These are phyloP conservation scores for Penaeus vannamei DNA, from an alignment of 1,140 invertebrate species.

Conservation along the genomic window DNA sequence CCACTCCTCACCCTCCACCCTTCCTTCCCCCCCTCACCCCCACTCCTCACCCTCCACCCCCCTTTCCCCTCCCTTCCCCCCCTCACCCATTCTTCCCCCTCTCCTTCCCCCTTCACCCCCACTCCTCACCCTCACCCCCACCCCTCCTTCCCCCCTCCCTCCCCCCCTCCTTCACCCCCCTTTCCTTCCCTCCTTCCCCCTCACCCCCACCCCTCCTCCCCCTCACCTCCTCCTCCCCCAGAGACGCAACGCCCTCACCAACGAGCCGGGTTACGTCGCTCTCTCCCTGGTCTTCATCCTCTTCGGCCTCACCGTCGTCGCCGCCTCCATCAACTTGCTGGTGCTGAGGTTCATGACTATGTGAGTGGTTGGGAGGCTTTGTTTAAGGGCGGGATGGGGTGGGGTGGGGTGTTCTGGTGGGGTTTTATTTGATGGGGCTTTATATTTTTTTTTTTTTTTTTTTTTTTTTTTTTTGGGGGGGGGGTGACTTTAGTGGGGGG, in stretches of 20 bases:
- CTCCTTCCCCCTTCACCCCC: no score
- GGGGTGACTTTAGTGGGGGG: no score
- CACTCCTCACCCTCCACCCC: no score
- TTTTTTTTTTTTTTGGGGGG: no score
- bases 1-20: no score
- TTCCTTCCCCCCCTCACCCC: no score
- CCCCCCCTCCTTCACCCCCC: no score
- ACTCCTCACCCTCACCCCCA: neutral
- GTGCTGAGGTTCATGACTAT: constrained; percentile 99
- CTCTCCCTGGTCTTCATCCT: constrained; percentile 97
- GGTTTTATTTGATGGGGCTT: no score
- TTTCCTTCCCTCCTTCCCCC: neutral
- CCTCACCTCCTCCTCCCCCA: constrained; percentile 72
- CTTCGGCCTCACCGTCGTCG: constrained; percentile 97
- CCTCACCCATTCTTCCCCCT: no score
- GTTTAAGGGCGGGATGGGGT: neutral
- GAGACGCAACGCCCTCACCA: constrained; percentile 93
- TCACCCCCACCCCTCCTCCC: neutral
- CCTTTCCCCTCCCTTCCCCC: no score
- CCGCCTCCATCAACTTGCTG: constrained; percentile 97
- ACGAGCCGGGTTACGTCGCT: constrained; percentile 95
- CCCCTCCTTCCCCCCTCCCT: no score
- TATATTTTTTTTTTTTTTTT: no score
- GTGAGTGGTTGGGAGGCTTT: constrained; percentile 74
- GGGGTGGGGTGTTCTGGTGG: neutral